Conservation (phyloP, 2,113 vertebrate species). For the Leucosticte australis region DNA sequence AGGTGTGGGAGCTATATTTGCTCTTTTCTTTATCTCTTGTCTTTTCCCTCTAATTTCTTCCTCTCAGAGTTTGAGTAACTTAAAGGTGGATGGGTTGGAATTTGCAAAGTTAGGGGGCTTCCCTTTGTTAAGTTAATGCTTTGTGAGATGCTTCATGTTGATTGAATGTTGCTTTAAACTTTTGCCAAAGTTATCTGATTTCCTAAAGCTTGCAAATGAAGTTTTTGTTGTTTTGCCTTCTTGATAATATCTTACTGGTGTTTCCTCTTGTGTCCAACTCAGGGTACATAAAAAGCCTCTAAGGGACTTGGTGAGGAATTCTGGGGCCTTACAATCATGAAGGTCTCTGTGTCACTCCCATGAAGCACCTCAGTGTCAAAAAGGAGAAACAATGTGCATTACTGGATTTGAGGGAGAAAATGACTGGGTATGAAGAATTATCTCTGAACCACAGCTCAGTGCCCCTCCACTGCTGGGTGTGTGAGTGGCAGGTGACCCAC, state of each 20-base stretch:
- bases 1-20: neutral
- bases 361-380: neutral
- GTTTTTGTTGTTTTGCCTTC: neutral
- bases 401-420: neutral
- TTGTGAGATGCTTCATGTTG: neutral
- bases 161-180: neutral
- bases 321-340: neutral
- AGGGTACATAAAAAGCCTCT: neutral
- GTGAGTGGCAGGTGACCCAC: neutral
- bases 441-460: neutral
- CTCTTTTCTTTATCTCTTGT: neutral
- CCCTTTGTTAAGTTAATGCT: neutral
- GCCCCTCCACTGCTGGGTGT: neutral
- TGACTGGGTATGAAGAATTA: neutral
- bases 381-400: neutral
- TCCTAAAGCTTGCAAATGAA: neutral
- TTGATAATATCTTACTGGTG: neutral
- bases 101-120: neutral
- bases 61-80: neutral
- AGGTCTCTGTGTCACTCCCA: neutral
- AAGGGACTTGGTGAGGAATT: neutral
- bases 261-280: neutral
- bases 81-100: neutral
- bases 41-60: neutral
- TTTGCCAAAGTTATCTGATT: neutral